Evolutionary conservation across 2,113 vertebrate genomes (phyloP).

Genomic region (Eonycteris spelaea): DNA sequence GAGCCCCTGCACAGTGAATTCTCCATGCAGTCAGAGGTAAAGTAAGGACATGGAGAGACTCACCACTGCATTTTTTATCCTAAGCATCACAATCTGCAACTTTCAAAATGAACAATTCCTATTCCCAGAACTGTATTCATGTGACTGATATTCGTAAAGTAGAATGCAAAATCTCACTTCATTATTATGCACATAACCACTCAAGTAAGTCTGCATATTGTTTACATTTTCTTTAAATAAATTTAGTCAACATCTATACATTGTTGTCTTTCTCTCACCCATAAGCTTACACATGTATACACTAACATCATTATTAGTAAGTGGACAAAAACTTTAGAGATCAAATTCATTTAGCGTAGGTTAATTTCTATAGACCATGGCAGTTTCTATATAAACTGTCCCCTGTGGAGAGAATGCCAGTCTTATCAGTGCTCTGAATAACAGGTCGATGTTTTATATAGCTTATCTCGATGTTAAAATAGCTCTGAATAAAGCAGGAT

Average conservation of each 20-base stretch:
- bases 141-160: not conserved
- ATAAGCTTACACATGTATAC: not conserved
- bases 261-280: not conserved
- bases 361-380: not conserved
- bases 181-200: not conserved
- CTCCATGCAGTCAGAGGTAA: not conserved
- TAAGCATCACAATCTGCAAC: not conserved
- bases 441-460: not conserved
- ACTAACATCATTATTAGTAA: not conserved
- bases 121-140: constrained; percentile 3
- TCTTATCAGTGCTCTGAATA: not conserved
- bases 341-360: not conserved
- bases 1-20: not conserved
- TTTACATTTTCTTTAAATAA: not conserved
- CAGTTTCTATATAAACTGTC: not conserved
- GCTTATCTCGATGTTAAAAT: not conserved
- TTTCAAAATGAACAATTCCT: not conserved
- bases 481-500: not conserved
- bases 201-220: not conserved
- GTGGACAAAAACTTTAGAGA: not conserved
- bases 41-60: not conserved
- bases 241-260: not conserved
- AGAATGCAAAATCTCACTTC: not conserved
- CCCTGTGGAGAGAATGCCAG: not conserved
- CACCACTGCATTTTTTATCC: not conserved